A percentile compares a stretch with the other conserved stretches of the same genome.
Conservation (phyloP, 2,797 vertebrate species). For the Notoglanidium macrostoma region DNA sequence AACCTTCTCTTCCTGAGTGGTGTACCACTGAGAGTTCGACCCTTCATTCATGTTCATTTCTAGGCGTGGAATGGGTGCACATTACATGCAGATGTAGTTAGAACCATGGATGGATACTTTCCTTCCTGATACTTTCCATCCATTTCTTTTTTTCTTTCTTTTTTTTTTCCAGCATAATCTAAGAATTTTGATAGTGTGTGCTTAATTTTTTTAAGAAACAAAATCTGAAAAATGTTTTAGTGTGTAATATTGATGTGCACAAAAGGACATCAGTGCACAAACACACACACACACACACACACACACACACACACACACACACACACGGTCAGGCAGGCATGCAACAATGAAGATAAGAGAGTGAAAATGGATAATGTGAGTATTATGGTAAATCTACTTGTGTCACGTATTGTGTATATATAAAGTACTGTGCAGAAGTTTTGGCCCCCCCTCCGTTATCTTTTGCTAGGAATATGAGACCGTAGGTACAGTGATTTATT, state of each 20-base stretch:
- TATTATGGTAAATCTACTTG: too few relatives aligned
- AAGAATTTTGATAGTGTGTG: background rate
- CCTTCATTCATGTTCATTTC: background rate
- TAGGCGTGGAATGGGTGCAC: background rate
- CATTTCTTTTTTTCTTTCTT: too few relatives aligned
- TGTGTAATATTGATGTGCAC: background rate
- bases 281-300: background rate
- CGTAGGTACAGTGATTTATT: too few relatives aligned
- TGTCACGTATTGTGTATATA: too few relatives aligned
- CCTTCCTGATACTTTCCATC: background rate
- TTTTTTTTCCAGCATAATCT: too few relatives aligned
- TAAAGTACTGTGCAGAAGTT: too few relatives aligned
- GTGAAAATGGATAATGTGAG: too few relatives aligned
- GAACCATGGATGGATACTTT: background rate
- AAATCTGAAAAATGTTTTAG: background rate
- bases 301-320: background rate
- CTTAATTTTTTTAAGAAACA: background rate
- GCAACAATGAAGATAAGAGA: background rate
- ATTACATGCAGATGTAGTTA: too few relatives aligned
- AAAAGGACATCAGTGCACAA: background rate
- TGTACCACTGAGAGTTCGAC: background rate
- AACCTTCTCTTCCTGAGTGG: background rate
- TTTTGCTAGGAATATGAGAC: too few relatives aligned
- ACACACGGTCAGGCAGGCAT: background rate
- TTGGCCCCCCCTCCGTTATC: too few relatives aligned